A percentile compares a stretch with the other conserved stretches of the same genome.
Evolutionary conservation across 2,888 invertebrate species (phyloP).

Genomic region (Anarsia innoxiella): DNA sequence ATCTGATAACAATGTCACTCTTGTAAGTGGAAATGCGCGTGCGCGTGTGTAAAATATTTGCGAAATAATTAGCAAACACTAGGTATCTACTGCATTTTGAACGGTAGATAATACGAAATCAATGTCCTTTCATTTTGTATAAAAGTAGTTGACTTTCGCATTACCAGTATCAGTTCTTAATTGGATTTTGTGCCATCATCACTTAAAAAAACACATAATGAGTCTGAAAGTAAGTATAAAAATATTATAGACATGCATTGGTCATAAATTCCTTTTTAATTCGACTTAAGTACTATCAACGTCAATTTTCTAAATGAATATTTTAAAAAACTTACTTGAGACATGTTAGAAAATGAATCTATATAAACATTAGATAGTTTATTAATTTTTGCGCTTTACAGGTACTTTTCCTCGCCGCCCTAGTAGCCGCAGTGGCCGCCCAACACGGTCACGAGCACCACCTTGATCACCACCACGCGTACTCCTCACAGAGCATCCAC

Average conservation of each 20-base stretch:
- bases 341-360: no score
- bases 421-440: slow-evolving; percentile 14
- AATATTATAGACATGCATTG: background rate
- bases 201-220: background rate
- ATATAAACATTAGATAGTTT: no score
- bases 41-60: slow-evolving; percentile 3
- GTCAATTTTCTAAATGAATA: no score
- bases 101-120: slow-evolving; percentile 17
- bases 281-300: no score
- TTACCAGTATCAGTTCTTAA: background rate
- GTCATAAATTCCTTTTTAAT: no score
- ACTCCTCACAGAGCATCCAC: slow-evolving; percentile 31
- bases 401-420: background rate
- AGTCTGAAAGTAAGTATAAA: background rate
- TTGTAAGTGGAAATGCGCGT: background rate
- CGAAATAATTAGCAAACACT: slow-evolving; percentile 9
- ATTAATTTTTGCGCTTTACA: no score
- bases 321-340: no score
- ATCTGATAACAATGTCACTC: background rate
- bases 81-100: background rate
- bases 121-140: slow-evolving; percentile 15
- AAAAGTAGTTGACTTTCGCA: slow-evolving; percentile 11
- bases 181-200: background rate
- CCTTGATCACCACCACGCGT: slow-evolving; percentile 26
- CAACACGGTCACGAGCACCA: slow-evolving; percentile 40